Percentiles rank a stretch among this genome's conserved stretches.
Conservation (phyloP, 2,113 vertebrate genomes). For the Stegostoma tigrinum region DNA sequence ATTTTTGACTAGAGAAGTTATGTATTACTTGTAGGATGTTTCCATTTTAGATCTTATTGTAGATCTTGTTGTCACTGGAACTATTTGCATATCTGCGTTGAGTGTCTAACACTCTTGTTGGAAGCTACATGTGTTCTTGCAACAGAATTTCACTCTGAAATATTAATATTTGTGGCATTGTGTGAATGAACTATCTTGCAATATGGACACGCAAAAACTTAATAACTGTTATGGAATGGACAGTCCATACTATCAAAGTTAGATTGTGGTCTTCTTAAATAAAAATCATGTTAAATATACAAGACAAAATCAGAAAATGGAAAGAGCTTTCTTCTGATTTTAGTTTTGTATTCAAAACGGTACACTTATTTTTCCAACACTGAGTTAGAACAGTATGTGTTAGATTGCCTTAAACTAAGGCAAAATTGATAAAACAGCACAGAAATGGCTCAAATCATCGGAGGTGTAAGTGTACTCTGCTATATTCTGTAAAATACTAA, state of each 20-base stretch:
- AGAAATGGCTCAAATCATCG: neutral
- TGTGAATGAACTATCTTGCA: neutral
- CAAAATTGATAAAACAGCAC: neutral
- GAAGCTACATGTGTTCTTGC: neutral
- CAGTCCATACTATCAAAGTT: neutral
- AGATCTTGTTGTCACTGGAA: neutral
- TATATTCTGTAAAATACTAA: neutral
- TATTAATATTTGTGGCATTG: neutral
- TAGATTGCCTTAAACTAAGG: neutral
- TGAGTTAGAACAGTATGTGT: neutral
- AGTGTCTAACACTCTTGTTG: neutral
- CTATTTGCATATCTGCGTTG: neutral
- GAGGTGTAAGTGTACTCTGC: neutral
- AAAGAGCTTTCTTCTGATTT: neutral
- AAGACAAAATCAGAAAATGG: neutral
- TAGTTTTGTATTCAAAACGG: neutral
- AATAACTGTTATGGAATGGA: neutral
- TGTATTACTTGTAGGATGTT: neutral
- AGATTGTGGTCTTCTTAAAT: neutral
- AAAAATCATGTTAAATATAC: neutral
- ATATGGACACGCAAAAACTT: neutral
- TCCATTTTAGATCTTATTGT: neutral
- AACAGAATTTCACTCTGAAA: neutral
- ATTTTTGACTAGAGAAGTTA: neutral
- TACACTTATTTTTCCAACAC: neutral